Percentiles rank a stretch among this genome's conserved stretches.
These are phyloP conservation scores for Nycticorax nycticorax DNA, from an alignment of 2,113 vertebrate genomes.

Conservation along the genomic window DNA sequence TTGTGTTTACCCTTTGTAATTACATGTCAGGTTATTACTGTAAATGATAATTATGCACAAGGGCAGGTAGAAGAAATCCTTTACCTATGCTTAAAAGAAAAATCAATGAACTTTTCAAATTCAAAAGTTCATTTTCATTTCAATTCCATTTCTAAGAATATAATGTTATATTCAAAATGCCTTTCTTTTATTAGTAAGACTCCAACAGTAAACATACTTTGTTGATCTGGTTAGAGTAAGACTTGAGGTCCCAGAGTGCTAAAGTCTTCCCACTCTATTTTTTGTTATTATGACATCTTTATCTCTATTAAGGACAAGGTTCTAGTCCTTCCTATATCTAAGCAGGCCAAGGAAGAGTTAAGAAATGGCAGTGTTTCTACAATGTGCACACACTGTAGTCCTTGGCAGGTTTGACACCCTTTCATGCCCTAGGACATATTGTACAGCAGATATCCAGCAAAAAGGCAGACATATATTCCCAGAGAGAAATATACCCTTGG, in stretches of 20 bases:
- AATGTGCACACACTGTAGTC: neutral
- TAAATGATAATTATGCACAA: neutral
- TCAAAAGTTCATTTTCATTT: neutral
- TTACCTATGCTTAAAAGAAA: neutral
- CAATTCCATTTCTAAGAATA: neutral
- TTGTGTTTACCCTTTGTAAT: neutral
- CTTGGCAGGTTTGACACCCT: neutral
- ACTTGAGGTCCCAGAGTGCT: neutral
- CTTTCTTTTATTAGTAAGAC: neutral
- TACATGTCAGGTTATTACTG: neutral
- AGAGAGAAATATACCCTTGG: neutral
- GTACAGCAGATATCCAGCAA: neutral
- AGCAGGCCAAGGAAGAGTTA: neutral
- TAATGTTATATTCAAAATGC: accelerated
- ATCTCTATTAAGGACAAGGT: neutral
- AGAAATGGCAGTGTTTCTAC: neutral
- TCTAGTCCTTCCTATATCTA: neutral
- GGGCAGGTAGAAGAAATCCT: neutral
- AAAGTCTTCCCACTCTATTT: neutral
- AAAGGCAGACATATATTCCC: neutral
- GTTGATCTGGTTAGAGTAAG: neutral
- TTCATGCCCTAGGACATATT: neutral
- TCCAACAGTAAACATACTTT: neutral
- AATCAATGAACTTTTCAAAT: neutral
- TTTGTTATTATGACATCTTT: neutral